phyloP scores from a whole-genome alignment of 2,888 invertebrate genomes.

The Chironomus riparius region DNA sequence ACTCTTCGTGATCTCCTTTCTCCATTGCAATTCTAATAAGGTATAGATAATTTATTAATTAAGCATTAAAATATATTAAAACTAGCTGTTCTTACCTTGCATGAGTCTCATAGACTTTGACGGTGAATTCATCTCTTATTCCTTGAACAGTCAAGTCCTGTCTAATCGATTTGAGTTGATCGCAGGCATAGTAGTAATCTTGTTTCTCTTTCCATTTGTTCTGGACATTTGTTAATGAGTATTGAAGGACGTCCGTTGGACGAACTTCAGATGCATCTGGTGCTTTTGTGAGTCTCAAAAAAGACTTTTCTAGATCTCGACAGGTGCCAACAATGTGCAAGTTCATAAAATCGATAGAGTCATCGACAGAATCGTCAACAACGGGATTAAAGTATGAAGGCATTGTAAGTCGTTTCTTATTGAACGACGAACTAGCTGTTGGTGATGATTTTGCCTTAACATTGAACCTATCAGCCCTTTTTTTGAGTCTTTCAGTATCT shows the following conservation, averaged over 20 bases:
- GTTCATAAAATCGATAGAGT: constrained; percentile 70
- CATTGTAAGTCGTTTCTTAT: constrained; percentile 33
- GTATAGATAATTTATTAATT: no score
- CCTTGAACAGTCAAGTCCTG: constrained; percentile 99
- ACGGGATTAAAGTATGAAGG: constrained; percentile 33
- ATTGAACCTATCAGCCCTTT: constrained; percentile 82
- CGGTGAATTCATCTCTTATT: constrained; percentile 85
- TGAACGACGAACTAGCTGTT: constrained; percentile 37
- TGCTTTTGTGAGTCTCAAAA: constrained; percentile 90
- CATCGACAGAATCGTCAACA: constrained; percentile 51
- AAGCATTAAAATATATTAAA: no score
- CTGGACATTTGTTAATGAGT: constrained; percentile 84
- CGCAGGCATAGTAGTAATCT: constrained; percentile 95
- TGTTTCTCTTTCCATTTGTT: constrained; percentile 79
- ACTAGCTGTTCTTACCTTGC: constrained; percentile 52
- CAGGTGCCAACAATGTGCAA: constrained; percentile 92
- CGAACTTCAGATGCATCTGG: constrained; percentile 87
- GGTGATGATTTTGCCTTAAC: constrained; percentile 36
- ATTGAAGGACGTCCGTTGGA: constrained; percentile 74
- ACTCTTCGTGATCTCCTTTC: constrained; percentile 97
- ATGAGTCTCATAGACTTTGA: constrained; percentile 98
- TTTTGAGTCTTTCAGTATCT: constrained; percentile 70
- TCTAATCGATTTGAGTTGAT: constrained; percentile 95
- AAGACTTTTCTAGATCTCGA: constrained; percentile 89
- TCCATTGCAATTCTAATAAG: constrained; percentile 78